Percentiles rank a stretch among this genome's conserved stretches.
phyloP scores from a whole-genome alignment of 2,113 vertebrate genomes.

The Edolisoma coerulescens region DNA sequence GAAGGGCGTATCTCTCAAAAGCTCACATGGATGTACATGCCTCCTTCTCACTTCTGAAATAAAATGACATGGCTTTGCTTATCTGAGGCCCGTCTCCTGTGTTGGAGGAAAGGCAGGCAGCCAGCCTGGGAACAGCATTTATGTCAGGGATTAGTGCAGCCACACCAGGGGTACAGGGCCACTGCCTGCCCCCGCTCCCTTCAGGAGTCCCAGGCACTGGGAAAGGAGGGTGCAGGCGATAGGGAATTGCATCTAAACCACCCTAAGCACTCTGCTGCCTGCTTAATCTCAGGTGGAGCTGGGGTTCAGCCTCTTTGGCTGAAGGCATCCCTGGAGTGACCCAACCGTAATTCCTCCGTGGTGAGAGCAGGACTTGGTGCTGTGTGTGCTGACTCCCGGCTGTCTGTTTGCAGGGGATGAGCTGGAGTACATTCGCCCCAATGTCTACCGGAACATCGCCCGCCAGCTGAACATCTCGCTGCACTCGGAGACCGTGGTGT shows the following conservation, averaged over 20 bases:
- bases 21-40: background rate
- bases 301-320: background rate
- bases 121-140: background rate
- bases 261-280: background rate
- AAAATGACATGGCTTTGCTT: background rate
- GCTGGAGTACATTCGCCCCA: constrained; percentile 92
- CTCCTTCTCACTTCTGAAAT: background rate
- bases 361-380: background rate
- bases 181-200: background rate
- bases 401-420: constrained; percentile 83
- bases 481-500: constrained; percentile 85
- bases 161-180: background rate
- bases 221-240: background rate
- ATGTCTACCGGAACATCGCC: constrained; percentile 88
- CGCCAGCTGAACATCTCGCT: constrained; percentile 91
- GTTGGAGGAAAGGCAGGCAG: background rate
- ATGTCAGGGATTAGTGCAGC: background rate
- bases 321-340: background rate
- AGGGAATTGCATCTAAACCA: background rate
- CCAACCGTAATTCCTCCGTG: fast-evolving
- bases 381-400: background rate
- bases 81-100: background rate
- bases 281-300: background rate
- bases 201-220: background rate
- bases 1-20: background rate